phyloP scores from a whole-genome alignment of 2,888 invertebrate species.

The Dioctria linearis region DNA sequence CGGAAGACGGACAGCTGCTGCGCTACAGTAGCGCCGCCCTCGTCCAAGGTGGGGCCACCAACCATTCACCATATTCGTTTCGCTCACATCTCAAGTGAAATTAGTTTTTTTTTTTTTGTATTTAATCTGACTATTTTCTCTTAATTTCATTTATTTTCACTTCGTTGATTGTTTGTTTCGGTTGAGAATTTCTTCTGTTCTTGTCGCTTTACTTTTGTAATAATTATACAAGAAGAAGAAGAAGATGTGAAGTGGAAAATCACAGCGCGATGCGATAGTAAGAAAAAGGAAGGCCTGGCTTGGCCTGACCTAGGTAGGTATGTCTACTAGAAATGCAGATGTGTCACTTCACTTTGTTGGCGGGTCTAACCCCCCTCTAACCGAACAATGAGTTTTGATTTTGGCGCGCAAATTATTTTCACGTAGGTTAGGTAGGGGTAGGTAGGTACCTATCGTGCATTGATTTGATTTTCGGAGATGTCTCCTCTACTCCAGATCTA shows the following conservation, averaged over 20 bases:
- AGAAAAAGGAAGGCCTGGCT: too few species aligned
- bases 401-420: conserved; percentile 40
- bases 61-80: conserved; percentile 44
- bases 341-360: background rate
- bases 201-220: background rate
- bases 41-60: conserved; percentile 55
- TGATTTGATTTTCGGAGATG: background rate
- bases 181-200: background rate
- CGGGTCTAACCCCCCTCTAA: background rate
- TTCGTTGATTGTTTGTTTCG: background rate
- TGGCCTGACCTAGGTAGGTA: too few species aligned
- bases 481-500: too few species aligned
- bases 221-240: background rate
- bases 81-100: background rate
- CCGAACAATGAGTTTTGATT: background rate
- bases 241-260: background rate
- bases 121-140: conserved; percentile 16
- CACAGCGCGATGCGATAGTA: background rate
- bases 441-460: background rate
- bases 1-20: conserved; percentile 56
- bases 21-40: conserved; percentile 58
- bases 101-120: conserved; percentile 4
- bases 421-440: background rate
- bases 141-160: conserved; percentile 12
- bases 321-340: background rate